phyloP scores from a whole-genome alignment of 2,113 vertebrate genomes.

The Cathartes aura region DNA sequence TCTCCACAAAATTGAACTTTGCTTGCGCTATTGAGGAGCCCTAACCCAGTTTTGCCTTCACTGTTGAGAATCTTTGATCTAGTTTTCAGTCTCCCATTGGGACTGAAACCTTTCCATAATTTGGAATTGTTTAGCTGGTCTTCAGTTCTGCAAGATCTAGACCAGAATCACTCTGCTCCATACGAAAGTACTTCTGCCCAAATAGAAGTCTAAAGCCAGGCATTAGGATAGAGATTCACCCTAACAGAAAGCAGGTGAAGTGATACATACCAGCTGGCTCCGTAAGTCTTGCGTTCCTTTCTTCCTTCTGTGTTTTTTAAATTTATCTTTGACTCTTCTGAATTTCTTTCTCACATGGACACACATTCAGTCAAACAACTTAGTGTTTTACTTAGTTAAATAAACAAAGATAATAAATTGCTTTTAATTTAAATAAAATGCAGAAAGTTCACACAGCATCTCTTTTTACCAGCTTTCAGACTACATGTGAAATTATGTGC shows the following conservation, averaged over 20 bases:
- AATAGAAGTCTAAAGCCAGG: background rate
- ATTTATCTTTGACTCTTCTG: background rate
- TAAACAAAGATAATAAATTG: background rate
- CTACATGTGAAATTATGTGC: background rate
- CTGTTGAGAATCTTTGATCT: background rate
- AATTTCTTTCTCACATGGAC: background rate
- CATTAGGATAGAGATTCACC: background rate
- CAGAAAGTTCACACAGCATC: background rate
- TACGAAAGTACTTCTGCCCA: background rate
- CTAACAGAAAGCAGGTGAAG: slow-evolving; percentile 31
- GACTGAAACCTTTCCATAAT: background rate
- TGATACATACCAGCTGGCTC: slow-evolving; percentile 8
- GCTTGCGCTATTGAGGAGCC: background rate
- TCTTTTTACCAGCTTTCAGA: background rate
- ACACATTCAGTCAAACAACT: background rate
- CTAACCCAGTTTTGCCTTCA: background rate
- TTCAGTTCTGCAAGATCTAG: background rate
- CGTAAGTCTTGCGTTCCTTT: rapidly evolving
- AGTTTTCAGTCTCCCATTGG: background rate
- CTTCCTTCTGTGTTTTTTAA: background rate
- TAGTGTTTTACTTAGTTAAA: background rate
- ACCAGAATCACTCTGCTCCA: background rate
- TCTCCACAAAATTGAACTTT: background rate
- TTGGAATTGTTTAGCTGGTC: background rate
- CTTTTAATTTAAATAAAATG: background rate